Base-by-base conservation (phyloP, 1,140 invertebrate species). In the Lamellibrachia luymesi region DNA sequence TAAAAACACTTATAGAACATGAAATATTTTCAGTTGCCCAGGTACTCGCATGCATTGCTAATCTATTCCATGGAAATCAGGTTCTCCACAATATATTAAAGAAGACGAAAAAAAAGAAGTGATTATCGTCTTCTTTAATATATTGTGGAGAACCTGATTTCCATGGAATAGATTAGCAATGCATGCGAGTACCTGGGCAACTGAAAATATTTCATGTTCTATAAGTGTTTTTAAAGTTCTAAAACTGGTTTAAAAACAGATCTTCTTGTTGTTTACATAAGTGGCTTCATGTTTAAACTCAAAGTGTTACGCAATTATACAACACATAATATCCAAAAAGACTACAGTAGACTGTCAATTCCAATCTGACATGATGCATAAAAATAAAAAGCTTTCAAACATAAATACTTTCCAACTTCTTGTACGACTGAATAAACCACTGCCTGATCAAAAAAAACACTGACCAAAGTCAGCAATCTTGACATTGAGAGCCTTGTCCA, bases 401-500 rank as follows among this genome's bases (percentile, higher is more conserved):
- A 80, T 80, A 80, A 80, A 80, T 80, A 22, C 38, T 38, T 38
- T 80, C 25, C 64, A 8, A 8, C 25, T 80, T 80, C 64, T 80
- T 10, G 52, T 56, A 56, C 13, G 52, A 56, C 52, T 56, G 52
- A 56, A 80, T 80, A 2, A 22, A 80, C 25, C 17, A 22, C 13
- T 80, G 50, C 90, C 64, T 22, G 94, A 91, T 51, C 93, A 25
- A 90, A 52, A 91, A 27, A 25, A 80, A 50, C 94, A 94, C 94
- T 94, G 96, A 98, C 98, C 99, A 97, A 99, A 99, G 96, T 99
- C 99, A 94, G 99, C 99, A 95, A 99, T 99, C 97, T 99, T 99
- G 0, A 99, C 99, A 97, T 99, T 99, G 95, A 98, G 97, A 96
- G 99, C 98, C 93, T 99, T 98, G 97, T 99, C 99, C 8, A 99